Evolutionary conservation across 1,140 invertebrate species (phyloP).

Genomic region (Reticulitermes speratus): DNA sequence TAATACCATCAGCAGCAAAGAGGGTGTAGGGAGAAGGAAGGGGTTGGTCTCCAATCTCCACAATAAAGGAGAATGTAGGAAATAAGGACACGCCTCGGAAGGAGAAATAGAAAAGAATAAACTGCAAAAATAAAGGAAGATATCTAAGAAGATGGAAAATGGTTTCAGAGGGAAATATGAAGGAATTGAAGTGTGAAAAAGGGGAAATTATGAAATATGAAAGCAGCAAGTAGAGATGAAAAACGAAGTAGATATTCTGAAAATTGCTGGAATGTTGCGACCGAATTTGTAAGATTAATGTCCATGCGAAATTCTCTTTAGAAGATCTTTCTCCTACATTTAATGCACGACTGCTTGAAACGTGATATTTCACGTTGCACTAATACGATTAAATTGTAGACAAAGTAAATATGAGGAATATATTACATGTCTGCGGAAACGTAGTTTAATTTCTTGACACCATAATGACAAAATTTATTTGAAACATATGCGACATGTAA

Average conservation of each 20-base stretch:
- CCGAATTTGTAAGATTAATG: background rate
- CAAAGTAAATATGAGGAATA: too few species aligned
- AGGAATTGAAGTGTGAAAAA: background rate
- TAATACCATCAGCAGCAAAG: background rate
- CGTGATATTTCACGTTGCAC: background rate
- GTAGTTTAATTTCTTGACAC: too few species aligned
- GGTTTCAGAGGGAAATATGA: background rate
- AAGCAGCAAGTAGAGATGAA: background rate
- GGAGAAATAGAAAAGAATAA: background rate
- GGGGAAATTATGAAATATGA: background rate
- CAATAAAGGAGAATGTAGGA: background rate
- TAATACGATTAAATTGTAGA: background rate
- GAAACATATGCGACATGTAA: too few species aligned
- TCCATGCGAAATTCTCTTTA: background rate
- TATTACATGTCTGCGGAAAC: too few species aligned
- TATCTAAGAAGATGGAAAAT: constrained; percentile 1
- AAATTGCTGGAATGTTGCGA: background rate
- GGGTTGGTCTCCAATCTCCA: background rate
- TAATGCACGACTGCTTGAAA: background rate
- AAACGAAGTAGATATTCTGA: background rate
- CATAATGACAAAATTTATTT: too few species aligned
- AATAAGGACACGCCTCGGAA: background rate
- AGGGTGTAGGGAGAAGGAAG: background rate
- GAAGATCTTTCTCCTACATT: background rate
- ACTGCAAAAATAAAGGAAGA: background rate